Base-by-base conservation (phyloP, 30 jellyfish, hydroid and myxozoan species). In the Nemopilema nomurai region DNA sequence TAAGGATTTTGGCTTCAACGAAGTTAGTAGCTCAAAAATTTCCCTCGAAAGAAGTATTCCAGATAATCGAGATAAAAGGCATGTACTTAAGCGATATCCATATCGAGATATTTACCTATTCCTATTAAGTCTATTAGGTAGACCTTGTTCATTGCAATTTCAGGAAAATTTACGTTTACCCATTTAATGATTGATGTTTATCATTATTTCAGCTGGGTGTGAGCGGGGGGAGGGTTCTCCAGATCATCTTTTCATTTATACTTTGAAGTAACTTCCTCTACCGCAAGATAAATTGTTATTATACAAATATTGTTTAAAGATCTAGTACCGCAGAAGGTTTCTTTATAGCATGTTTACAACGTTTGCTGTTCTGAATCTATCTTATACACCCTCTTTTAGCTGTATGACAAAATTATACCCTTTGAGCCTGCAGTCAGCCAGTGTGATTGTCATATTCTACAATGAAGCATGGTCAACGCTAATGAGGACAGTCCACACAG, bases 401-500 rank as follows among this genome's bases (percentile, higher is more conserved):
- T 96, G 99, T 63, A 76, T 85, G 80, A 65, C 94, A 28, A 86
- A 27, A 68, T 18, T 53, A 32, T 96, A 96, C 73, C 96, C 99
- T 7, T 68, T 19, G 53, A 32, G 72, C 21, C 92, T 96, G 69
- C 98, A 96, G 28, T 78, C 97, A 26, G 97, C 99, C 31, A 85
- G 97, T 81, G 97, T 96, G 22, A 91, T 96, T 23, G 90, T 96
- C 33, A 96, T 96, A 24, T 96, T 90, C 76, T 98, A 87, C 81
- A 96, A 96, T 77, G 99, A 96, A 65, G 99, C 99, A 4, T 90
- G 98, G 97, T 90, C 99, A 1, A 87, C 98, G 1, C 74, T 96
- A 57, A 57, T 96, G 76, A 93, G 99, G 49, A 96, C 99, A 50
- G 98, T 96, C 1, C 99, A 96, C 62, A 86, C 99, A 6, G 97